Conservation (phyloP, 1,140 invertebrate species). For the Drosophila baimaii region DNA sequence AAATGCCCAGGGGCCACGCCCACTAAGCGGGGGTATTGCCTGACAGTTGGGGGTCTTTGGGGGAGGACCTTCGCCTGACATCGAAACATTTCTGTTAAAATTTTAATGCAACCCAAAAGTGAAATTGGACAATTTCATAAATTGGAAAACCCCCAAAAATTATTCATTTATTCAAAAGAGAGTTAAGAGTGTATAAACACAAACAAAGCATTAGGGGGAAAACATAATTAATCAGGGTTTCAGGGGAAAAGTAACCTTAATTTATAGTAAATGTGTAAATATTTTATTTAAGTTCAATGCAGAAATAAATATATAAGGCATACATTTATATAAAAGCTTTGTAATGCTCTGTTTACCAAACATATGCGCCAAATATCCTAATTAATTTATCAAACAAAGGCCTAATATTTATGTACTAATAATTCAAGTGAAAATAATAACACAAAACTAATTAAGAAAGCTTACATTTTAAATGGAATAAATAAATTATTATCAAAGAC, state of each 20-base stretch:
- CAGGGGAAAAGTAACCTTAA: too few species aligned
- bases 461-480: background rate
- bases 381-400: background rate
- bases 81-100: conserved; percentile 12
- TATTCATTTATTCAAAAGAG: background rate
- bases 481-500: background rate
- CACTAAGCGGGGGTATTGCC: conserved; percentile 4
- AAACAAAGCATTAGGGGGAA: background rate
- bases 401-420: background rate
- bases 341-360: background rate
- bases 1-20: conserved; percentile 50
- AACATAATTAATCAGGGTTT: background rate
- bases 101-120: conserved; percentile 30
- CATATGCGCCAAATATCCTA: background rate
- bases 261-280: too few species aligned
- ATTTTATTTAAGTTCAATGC: rapidly evolving
- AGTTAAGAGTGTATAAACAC: background rate
- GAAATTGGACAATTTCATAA: conserved; percentile 5
- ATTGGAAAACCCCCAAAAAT: background rate
- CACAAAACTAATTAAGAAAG: background rate
- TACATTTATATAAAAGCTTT: background rate
- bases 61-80: background rate
- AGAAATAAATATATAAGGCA: too few species aligned
- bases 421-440: background rate
- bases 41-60: conserved; percentile 46